A percentile compares a stretch with the other conserved stretches of the same genome.
Conservation (phyloP, 1,140 invertebrate genomes). For the Hestina assimilis region DNA sequence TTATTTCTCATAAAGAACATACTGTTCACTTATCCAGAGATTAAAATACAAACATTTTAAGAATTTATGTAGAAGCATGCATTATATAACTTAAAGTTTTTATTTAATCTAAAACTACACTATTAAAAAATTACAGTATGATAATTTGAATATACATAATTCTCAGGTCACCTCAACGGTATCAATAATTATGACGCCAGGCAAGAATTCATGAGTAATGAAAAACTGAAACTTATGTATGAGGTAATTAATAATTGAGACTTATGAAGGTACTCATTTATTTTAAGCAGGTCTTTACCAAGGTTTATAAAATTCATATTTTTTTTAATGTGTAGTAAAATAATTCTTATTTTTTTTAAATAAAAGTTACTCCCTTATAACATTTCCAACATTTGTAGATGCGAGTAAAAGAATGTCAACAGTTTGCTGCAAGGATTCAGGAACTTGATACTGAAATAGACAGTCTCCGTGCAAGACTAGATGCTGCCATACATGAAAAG, state of each 20-base stretch:
- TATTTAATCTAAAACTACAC: too few relatives aligned
- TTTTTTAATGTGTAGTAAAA: too few relatives aligned
- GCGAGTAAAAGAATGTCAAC: slow-evolving; percentile 66
- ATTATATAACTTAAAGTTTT: too few relatives aligned
- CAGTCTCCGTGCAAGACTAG: slow-evolving; percentile 65
- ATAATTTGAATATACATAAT: not conserved
- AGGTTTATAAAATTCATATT: too few relatives aligned
- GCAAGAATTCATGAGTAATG: slow-evolving; percentile 64
- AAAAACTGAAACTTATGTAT: slow-evolving; percentile 70
- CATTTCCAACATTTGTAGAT: slow-evolving; percentile 43
- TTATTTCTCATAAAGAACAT: too few relatives aligned
- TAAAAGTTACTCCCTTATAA: not conserved
- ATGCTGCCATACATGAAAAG: slow-evolving; percentile 74
- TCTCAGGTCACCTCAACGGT: slow-evolving; percentile 54
- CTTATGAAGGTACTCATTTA: not conserved
- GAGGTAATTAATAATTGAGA: slow-evolving; percentile 45
- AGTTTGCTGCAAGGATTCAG: slow-evolving; percentile 58
- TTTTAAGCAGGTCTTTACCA: too few relatives aligned
- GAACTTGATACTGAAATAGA: slow-evolving; percentile 57
- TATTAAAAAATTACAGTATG: too few relatives aligned
- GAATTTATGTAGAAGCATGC: too few relatives aligned
- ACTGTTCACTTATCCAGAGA: too few relatives aligned
- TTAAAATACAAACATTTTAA: too few relatives aligned
- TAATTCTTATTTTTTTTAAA: too few relatives aligned
- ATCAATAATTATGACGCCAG: slow-evolving; percentile 54